Conservation (phyloP, 2,797 vertebrate species). For the Acridotheres tristis region DNA sequence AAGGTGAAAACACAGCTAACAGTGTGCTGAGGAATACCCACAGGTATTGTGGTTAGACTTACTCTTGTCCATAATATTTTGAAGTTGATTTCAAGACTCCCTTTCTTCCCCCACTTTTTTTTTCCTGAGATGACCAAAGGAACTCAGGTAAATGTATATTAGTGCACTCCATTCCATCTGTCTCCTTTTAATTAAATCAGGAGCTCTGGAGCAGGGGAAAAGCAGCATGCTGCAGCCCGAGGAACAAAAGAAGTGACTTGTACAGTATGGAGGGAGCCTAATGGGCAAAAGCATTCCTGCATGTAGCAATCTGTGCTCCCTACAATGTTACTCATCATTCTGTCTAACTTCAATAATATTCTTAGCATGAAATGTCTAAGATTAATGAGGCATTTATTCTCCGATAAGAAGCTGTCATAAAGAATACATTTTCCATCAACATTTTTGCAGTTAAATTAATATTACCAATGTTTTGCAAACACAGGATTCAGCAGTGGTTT, state of each 20-base stretch:
- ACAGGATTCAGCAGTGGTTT: not conserved
- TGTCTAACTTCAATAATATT: conserved; percentile 69
- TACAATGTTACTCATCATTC: conserved; percentile 59
- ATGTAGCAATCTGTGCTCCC: conserved; percentile 62
- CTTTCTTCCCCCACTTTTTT: not conserved
- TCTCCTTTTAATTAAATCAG: conserved; percentile 47
- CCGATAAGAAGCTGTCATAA: conserved; percentile 33
- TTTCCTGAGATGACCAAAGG: not conserved
- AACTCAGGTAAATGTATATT: not conserved
- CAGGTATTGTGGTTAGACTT: not conserved
- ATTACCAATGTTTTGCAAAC: conserved; percentile 10
- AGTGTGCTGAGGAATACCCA: not conserved
- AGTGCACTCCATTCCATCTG: not conserved
- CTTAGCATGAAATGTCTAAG: conserved; percentile 63
- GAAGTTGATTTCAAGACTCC: not conserved
- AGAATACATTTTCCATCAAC: conserved; percentile 40
- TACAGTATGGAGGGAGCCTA: conserved; percentile 28
- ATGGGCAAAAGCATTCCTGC: conserved; percentile 54
- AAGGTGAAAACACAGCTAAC: not conserved
- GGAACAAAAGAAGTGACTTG: conserved; percentile 50
- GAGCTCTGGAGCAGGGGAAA: not conserved
- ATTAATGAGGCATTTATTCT: conserved; percentile 69
- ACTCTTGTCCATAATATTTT: not conserved
- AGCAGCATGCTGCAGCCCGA: conserved; percentile 38
- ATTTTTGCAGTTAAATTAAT: conserved; percentile 37